These are phyloP conservation scores for Didymodactylos carnosus DNA, from an alignment of 2,888 invertebrate species.

Conservation along the genomic window DNA sequence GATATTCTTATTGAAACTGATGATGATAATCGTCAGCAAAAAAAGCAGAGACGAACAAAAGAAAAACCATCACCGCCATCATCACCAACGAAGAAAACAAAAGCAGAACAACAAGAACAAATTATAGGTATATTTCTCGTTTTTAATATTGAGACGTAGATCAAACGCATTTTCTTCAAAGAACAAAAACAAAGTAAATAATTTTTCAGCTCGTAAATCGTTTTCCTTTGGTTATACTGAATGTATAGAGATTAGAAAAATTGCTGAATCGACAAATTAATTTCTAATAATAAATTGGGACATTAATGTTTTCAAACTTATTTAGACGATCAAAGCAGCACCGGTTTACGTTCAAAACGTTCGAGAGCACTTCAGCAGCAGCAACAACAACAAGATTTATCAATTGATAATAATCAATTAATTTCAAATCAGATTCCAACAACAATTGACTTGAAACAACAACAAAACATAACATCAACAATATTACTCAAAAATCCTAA, in stretches of 20 bases:
- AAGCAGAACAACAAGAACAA: background rate
- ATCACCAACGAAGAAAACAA: background rate
- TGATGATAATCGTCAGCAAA: background rate
- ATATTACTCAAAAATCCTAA: background rate
- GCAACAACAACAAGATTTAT: background rate
- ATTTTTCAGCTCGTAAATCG: too few relatives aligned
- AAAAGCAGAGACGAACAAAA: background rate
- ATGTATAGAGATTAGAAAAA: too few relatives aligned
- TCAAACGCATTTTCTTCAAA: background rate
- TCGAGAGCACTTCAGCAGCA: background rate
- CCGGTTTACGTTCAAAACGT: background rate
- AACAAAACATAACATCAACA: background rate
- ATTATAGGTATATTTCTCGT: background rate
- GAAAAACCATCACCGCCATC: background rate
- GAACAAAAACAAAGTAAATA: too few relatives aligned
- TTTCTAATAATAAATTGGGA: too few relatives aligned
- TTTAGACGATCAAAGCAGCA: too few relatives aligned
- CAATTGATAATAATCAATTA: too few relatives aligned
- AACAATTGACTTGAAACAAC: too few relatives aligned
- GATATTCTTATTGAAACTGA: background rate
- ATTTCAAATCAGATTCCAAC: too few relatives aligned
- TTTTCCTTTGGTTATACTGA: too few relatives aligned
- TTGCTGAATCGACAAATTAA: too few relatives aligned
- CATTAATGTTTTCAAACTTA: too few relatives aligned
- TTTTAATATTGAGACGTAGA: too few relatives aligned